These are phyloP conservation scores for Zosterops japonicus DNA, from an alignment of 2,113 vertebrate genomes.

Conservation along the genomic window DNA sequence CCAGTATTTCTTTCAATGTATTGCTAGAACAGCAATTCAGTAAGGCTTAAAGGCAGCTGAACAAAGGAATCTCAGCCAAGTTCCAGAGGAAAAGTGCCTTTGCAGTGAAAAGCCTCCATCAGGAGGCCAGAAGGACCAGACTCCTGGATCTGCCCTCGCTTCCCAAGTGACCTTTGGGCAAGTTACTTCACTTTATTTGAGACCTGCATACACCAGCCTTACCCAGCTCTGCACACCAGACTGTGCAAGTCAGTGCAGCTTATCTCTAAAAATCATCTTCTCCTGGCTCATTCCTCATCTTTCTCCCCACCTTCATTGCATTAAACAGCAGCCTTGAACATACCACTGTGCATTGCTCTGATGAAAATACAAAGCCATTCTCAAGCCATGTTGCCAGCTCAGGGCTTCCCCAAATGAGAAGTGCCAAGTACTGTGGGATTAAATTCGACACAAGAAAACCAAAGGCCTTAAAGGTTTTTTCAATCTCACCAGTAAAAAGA, in stretches of 20 bases:
- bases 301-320: neutral
- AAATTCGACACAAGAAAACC: neutral
- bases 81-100: neutral
- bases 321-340: neutral
- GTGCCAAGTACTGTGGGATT: neutral
- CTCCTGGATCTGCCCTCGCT: neutral
- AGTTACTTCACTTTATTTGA: neutral
- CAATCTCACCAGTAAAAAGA: neutral
- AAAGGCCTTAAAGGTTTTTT: neutral
- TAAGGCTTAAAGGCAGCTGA: neutral
- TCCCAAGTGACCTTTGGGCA: neutral
- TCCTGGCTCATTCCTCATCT: neutral
- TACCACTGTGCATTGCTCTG: neutral
- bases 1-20: accelerated
- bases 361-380: neutral
- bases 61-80: neutral
- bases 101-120: neutral
- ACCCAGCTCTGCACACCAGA: neutral
- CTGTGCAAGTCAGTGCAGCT: neutral
- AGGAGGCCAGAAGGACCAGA: neutral
- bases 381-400: neutral
- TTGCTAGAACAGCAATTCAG: accelerated
- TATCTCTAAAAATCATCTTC: conserved; percentile 4
- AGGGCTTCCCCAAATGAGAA: neutral
- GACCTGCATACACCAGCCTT: neutral